phyloP scores from a whole-genome alignment of 1,140 invertebrate species.

The Alviniconcha marisindica region DNA sequence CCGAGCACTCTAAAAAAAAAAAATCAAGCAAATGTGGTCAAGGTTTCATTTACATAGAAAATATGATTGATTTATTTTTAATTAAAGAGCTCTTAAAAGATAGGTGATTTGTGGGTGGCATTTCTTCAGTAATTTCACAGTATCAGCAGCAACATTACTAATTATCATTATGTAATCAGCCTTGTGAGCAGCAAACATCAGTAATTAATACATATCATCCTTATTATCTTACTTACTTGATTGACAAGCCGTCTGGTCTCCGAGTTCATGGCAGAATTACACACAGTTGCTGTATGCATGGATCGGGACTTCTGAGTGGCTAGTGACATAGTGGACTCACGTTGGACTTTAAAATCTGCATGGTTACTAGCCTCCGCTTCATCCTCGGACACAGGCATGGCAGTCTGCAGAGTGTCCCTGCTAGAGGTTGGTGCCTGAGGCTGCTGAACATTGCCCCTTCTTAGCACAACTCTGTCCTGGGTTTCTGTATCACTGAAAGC shows the following conservation, averaged over 20 bases:
- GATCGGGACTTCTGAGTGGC: neutral
- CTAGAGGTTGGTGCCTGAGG: neutral
- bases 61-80: too few species aligned
- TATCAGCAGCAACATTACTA: too few species aligned
- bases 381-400: conserved; percentile 46
- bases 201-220: too few species aligned
- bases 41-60: too few species aligned
- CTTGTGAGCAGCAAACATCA: too few species aligned
- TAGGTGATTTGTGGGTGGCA: too few species aligned
- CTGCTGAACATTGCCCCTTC: neutral
- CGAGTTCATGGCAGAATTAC: neutral
- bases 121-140: too few species aligned
- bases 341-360: neutral
- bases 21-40: too few species aligned
- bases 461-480: neutral
- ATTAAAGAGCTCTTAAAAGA: too few species aligned
- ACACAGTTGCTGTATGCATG: neutral
- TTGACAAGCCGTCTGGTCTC: neutral
- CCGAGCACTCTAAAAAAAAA: too few species aligned
- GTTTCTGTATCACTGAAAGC: conserved; percentile 1
- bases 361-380: neutral
- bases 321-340: neutral
- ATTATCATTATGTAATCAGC: too few species aligned
- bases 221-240: too few species aligned
- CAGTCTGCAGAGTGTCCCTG: conserved; percentile 35